Percentiles rank a stretch among this genome's conserved stretches.
phyloP scores from a whole-genome alignment of 1,140 invertebrate genomes.

The Drosophila navojoa region DNA sequence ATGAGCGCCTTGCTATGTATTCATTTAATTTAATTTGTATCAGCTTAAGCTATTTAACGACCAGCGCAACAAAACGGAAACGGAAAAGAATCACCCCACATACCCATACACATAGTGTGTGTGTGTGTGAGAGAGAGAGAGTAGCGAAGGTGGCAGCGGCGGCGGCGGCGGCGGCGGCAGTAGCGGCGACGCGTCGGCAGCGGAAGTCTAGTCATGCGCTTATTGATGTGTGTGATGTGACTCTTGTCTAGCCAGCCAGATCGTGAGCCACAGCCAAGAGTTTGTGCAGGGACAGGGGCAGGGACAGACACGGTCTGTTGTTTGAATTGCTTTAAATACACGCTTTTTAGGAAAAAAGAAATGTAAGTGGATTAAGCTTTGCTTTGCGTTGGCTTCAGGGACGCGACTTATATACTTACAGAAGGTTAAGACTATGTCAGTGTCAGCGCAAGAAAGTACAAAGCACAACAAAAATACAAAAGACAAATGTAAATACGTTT shows the following conservation, averaged over 20 bases:
- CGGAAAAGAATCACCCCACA: conserved; percentile 25
- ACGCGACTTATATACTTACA: conserved; percentile 24
- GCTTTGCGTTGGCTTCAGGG: conserved; percentile 32
- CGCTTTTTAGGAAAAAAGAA: conserved; percentile 9
- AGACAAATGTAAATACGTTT: background rate
- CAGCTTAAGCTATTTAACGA: conserved; percentile 60
- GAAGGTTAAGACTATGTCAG: conserved; percentile 34
- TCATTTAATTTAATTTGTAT: conserved; percentile 66
- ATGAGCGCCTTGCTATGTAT: conserved; percentile 54
- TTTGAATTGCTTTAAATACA: conserved; percentile 31
- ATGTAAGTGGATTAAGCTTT: conserved; percentile 45
- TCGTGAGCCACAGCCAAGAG: conserved; percentile 25
- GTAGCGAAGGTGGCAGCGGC: too few relatives aligned
- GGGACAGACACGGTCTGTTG: background rate
- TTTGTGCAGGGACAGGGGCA: background rate
- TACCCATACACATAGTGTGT: too few relatives aligned
- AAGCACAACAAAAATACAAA: background rate
- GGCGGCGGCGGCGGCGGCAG: background rate
- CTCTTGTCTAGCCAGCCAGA: conserved; percentile 31
- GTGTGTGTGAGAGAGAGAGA: too few relatives aligned
- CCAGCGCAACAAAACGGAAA: conserved; percentile 40
- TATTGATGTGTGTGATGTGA: conserved; percentile 19
- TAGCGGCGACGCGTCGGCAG: background rate
- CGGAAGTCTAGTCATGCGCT: conserved; percentile 32
- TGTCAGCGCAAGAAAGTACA: conserved; percentile 9